Evolutionary conservation across 2,113 vertebrate species (phyloP).

Genomic region (Calidris pugnax): DNA sequence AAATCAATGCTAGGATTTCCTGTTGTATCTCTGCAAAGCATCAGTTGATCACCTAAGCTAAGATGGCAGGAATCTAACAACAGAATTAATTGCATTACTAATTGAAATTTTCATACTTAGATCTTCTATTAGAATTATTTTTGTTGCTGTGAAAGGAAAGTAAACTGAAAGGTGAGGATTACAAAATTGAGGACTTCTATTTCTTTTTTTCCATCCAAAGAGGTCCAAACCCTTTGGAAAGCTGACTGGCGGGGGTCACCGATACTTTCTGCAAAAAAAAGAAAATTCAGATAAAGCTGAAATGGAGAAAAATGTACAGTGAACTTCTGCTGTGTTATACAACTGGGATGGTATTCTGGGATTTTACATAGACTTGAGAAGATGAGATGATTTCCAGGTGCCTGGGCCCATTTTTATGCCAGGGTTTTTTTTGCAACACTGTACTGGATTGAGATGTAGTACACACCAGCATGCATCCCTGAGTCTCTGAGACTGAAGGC

Average conservation of each 20-base stretch:
- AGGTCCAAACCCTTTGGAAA: not conserved
- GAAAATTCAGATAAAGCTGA: not conserved
- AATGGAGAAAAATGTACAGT: not conserved
- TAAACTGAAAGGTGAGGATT: not conserved
- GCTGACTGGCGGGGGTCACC: not conserved
- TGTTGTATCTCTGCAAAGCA: not conserved
- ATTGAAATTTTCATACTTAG: not conserved
- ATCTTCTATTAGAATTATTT: not conserved
- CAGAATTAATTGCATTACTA: not conserved
- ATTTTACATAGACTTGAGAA: not conserved
- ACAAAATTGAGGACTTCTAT: not conserved
- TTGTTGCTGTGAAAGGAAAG: not conserved
- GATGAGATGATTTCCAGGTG: not conserved
- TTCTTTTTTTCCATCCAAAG: not conserved
- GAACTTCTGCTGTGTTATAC: not conserved
- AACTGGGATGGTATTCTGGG: not conserved
- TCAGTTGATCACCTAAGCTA: not conserved
- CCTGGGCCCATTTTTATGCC: not conserved
- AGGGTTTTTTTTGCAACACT: fast-evolving
- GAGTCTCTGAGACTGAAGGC: not conserved
- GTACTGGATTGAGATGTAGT: not conserved
- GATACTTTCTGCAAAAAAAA: not conserved
- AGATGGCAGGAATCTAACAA: not conserved
- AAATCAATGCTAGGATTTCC: not conserved
- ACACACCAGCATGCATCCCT: fast-evolving